Conservation (phyloP, 1,140 invertebrate species). For the Anoplophora glabripennis region DNA sequence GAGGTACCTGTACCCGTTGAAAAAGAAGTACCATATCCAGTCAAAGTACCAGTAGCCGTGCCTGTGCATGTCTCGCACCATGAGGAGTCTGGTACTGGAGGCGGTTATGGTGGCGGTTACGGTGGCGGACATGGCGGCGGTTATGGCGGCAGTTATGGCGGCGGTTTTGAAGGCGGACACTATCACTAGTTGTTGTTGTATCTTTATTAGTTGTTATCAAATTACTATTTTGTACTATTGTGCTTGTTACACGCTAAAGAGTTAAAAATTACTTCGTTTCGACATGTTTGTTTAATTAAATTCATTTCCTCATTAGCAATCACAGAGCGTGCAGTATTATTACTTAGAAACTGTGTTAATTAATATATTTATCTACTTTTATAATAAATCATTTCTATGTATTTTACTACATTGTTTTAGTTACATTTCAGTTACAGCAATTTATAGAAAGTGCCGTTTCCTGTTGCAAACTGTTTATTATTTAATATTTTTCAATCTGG, state of each 20-base stretch:
- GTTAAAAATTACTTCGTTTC: slow-evolving; percentile 24
- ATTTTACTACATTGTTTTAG: not conserved
- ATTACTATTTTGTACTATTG: slow-evolving; percentile 15
- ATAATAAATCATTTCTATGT: slow-evolving; percentile 31
- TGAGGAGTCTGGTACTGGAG: slow-evolving; percentile 24
- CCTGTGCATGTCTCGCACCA: slow-evolving; percentile 50
- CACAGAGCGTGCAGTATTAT: slow-evolving; percentile 44
- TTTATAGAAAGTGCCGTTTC: not conserved
- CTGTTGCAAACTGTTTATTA: not conserved
- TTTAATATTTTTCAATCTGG: not conserved
- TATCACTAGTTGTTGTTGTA: slow-evolving; percentile 23
- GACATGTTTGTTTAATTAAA: slow-evolving; percentile 27
- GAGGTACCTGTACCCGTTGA: slow-evolving; percentile 69
- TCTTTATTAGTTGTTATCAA: slow-evolving; percentile 31
- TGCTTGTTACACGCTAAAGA: slow-evolving; percentile 23
- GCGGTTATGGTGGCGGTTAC: slow-evolving; percentile 12
- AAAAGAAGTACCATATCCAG: slow-evolving; percentile 71
- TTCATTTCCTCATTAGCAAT: slow-evolving; percentile 27
- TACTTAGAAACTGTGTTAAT: slow-evolving; percentile 44
- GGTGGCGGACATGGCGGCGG: slow-evolving; percentile 12
- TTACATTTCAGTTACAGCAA: not conserved
- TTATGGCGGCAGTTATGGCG: slow-evolving; percentile 15
- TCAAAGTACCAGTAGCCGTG: slow-evolving; percentile 61
- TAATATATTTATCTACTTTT: slow-evolving; percentile 36
- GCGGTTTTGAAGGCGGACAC: slow-evolving; percentile 13